Percentiles rank a stretch among this genome's conserved stretches.
Conservation (phyloP, 2,113 vertebrate species). For the Ammodytes marinus region DNA sequence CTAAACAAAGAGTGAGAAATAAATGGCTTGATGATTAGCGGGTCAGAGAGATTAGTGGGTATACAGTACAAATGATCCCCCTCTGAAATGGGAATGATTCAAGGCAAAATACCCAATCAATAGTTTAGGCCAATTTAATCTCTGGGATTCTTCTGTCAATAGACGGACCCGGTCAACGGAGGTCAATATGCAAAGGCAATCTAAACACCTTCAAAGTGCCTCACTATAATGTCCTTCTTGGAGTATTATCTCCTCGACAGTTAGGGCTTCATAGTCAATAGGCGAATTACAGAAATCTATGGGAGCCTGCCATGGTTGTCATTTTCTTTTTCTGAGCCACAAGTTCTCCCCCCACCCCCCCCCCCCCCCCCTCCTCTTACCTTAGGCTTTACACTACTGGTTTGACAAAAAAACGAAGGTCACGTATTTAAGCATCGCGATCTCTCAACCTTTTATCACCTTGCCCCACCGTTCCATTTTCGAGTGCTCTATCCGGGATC, state of each 20-base stretch:
- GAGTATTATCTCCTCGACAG: constrained; percentile 56
- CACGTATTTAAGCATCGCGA: constrained; percentile 26
- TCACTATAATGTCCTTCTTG: constrained; percentile 57
- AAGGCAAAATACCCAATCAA: constrained; percentile 76
- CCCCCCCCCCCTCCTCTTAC: too few relatives aligned
- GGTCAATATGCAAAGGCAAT: constrained; percentile 79
- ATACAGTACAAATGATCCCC: constrained; percentile 77
- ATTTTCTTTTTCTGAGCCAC: constrained; percentile 37
- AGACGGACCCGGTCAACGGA: constrained; percentile 61
- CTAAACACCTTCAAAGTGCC: constrained; percentile 74
- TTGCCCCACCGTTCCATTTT: background rate
- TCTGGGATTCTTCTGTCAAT: constrained; percentile 78
- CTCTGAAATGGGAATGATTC: constrained; percentile 75
- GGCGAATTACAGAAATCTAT: constrained; percentile 69
- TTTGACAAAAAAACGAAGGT: constrained; percentile 31
- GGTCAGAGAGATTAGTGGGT: constrained; percentile 79
- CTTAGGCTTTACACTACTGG: background rate
- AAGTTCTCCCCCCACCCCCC: constrained; percentile 17
- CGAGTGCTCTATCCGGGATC: background rate
- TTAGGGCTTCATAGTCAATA: constrained; percentile 57
- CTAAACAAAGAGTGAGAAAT: constrained; percentile 77
- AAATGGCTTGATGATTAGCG: constrained; percentile 76
- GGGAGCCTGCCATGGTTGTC: constrained; percentile 18
- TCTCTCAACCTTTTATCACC: constrained; percentile 42
- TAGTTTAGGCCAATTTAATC: constrained; percentile 79